Percentiles rank a stretch among this genome's conserved stretches.
phyloP scores from a whole-genome alignment of 2,113 vertebrate species.

The Pandion haliaetus region DNA sequence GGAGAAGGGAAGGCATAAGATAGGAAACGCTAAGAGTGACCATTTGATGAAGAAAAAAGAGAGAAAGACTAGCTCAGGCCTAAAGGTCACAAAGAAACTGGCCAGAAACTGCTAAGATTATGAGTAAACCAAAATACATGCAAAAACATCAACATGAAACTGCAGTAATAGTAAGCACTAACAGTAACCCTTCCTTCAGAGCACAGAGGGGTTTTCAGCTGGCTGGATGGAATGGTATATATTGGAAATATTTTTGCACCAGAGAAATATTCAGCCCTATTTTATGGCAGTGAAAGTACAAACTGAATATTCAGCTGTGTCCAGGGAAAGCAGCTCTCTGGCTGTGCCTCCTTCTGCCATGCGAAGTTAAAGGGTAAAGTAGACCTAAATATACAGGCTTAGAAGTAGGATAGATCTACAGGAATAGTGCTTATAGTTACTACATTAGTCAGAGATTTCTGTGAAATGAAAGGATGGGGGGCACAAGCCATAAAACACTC shows the following conservation, averaged over 20 bases:
- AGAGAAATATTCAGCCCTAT: neutral
- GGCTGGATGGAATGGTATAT: neutral
- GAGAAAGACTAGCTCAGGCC: neutral
- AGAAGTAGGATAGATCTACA: neutral
- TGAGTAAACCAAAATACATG: neutral
- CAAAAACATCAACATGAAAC: neutral
- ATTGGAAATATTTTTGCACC: neutral
- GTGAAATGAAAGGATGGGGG: neutral
- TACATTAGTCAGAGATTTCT: neutral
- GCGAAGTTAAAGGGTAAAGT: neutral
- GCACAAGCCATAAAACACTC: neutral
- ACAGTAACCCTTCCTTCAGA: neutral
- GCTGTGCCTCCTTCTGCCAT: neutral
- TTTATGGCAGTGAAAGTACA: neutral
- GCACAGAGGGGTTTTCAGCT: neutral
- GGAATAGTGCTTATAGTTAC: neutral
- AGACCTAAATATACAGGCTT: neutral
- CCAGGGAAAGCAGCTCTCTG: neutral
- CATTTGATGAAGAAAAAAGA: neutral
- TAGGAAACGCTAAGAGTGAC: constrained; percentile 13
- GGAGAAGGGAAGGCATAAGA: neutral
- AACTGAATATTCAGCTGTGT: neutral
- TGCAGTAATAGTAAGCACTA: neutral
- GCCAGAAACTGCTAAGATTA: neutral
- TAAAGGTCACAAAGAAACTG: neutral